phyloP scores from a whole-genome alignment of 2,888 invertebrate genomes.

The Cheilosia soror region DNA sequence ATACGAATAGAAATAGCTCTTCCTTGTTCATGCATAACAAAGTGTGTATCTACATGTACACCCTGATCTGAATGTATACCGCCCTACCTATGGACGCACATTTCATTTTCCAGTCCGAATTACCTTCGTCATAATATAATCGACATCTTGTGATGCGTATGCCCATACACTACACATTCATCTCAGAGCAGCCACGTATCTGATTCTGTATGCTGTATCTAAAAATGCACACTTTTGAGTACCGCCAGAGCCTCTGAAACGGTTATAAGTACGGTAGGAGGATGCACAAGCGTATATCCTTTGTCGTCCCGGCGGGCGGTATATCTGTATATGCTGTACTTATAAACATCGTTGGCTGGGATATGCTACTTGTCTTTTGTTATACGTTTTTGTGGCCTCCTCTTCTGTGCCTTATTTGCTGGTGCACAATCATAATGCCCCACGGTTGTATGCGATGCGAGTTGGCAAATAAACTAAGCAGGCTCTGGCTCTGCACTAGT shows the following conservation, averaged over 20 bases:
- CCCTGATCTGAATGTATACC: too few relatives aligned
- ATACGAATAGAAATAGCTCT: too few relatives aligned
- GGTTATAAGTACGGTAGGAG: slow-evolving; percentile 23
- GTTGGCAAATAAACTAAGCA: slow-evolving; percentile 71
- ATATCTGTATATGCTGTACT: slow-evolving; percentile 3
- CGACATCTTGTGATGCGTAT: slow-evolving; percentile 55
- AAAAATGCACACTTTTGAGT: slow-evolving; percentile 39
- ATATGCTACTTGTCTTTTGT: slow-evolving; percentile 75
- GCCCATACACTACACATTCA: slow-evolving; percentile 45
- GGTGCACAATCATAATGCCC: slow-evolving; percentile 74
- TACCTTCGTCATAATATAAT: slow-evolving; percentile 39
- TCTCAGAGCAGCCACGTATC: slow-evolving; percentile 18
- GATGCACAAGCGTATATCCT: slow-evolving; percentile 69
- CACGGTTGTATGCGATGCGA: slow-evolving; percentile 68
- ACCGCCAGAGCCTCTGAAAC: slow-evolving; percentile 38
- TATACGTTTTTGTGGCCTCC: slow-evolving; percentile 45
- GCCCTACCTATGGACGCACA: neutral
- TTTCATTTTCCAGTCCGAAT: slow-evolving; percentile 29
- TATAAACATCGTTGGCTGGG: slow-evolving; percentile 53
- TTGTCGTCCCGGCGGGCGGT: slow-evolving; percentile 79
- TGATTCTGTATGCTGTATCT: slow-evolving; percentile 29
- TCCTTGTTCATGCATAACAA: too few relatives aligned
- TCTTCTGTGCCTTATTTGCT: slow-evolving; percentile 61
- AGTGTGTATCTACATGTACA: too few relatives aligned
- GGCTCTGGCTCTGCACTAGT: slow-evolving; percentile 51